Evolutionary conservation across 2,797 vertebrate genomes (phyloP), one percentile per base, ranked within the genome.

Genomic region (Microhierax caerulescens): DNA sequence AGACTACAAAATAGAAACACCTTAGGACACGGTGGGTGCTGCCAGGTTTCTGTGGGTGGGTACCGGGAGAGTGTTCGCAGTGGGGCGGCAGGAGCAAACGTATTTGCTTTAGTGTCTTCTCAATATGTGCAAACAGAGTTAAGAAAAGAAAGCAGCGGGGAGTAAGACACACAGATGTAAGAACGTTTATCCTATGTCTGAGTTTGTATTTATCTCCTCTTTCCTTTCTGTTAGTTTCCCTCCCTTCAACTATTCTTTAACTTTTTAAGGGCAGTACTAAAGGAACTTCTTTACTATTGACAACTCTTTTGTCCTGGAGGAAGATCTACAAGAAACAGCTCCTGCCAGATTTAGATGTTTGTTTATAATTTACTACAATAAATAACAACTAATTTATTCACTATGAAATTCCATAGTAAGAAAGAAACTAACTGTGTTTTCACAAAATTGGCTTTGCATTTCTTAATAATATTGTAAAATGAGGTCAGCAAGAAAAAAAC

Each of bases 321-420:
- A 96, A 97, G 81, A 89, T n/a, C 77, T 95, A 83, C 76, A 88
- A 90, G 95, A 64, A 94, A 95, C 78, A 95, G 86, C 88, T 97
- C 95, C 95, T 93, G 84, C 92, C 82, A 94, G 59, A 89, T 92
- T 96, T 90, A 96, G 78, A 83, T 88, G 77, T 96, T 95, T 91
- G 73, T 70, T 86, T 97, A 82, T 96, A 88, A 95, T 95, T 95
- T 97, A 92, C 86, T 95, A 94, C 92, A 96, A 98, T 97, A 98
- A 97, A 97, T 97, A 98, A 97, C 95, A 95, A 97, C 85, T 90
- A 95, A 97, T 78, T 95, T 97, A 97, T 94, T 97, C 92, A 95
- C 93, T 96, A 96, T 76, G 96, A 97, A 97, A 95, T 68, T 88
- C 92, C 28, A 25, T 95, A 94, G 75, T 87, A 95, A 96, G 95